phyloP scores from a whole-genome alignment of 2,797 vertebrate species.

The Diceros bicornis region DNA sequence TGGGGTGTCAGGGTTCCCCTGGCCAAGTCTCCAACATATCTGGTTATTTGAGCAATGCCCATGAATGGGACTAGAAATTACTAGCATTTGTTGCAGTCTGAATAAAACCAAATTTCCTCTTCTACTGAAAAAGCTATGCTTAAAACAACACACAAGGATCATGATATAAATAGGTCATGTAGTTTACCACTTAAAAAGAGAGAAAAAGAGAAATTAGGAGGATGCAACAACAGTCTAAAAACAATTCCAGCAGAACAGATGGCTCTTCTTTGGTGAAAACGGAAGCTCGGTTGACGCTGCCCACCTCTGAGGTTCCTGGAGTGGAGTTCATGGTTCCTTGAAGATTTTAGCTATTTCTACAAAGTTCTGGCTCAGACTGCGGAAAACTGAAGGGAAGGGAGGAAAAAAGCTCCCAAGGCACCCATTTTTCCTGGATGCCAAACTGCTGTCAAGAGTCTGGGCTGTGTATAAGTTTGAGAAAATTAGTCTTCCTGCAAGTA shows the following conservation, averaged over 20 bases:
- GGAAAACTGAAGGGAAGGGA: not conserved
- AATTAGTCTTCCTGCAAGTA: slow-evolving; percentile 61
- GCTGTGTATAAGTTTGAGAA: slow-evolving; percentile 15
- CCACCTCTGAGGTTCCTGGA: slow-evolving; percentile 72
- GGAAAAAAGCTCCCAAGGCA: not conserved
- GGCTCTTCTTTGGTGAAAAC: slow-evolving; percentile 36
- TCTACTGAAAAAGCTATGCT: slow-evolving; percentile 5
- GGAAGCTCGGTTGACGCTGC: slow-evolving; percentile 67
- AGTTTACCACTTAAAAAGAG: slow-evolving; percentile 40
- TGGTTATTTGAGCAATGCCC: not conserved
- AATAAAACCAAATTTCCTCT: slow-evolving; percentile 49
- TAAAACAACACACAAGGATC: not conserved
- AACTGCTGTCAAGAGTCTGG: slow-evolving; percentile 65
- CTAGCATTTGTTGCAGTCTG: slow-evolving; percentile 13
- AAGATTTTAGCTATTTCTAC: slow-evolving; percentile 70
- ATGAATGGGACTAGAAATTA: not conserved
- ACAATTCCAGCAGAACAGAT: slow-evolving; percentile 62
- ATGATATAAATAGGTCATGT: slow-evolving; percentile 44
- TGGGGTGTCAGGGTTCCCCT: not conserved
- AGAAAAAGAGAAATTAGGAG: not conserved
- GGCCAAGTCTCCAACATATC: not conserved
- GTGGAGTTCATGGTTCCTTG: slow-evolving; percentile 45
- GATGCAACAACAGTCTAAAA: not conserved
- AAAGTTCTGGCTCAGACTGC: slow-evolving; percentile 44
- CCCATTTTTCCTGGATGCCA: slow-evolving; percentile 57